These are phyloP conservation scores for Crotalus viridis DNA, from an alignment of 2,113 vertebrate genomes.

Conservation along the genomic window DNA sequence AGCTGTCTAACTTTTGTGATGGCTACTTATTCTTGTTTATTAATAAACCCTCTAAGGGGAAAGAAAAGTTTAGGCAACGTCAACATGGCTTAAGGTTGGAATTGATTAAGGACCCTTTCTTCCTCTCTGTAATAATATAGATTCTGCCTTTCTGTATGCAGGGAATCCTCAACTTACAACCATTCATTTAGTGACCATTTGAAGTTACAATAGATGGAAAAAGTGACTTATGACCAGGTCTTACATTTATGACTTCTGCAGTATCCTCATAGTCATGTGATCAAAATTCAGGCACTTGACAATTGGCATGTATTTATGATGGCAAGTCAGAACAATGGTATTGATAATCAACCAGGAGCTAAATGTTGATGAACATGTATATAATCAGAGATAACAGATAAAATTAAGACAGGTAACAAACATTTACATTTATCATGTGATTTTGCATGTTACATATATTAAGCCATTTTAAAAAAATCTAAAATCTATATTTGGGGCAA, in stretches of 20 bases:
- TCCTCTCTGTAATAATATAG: neutral
- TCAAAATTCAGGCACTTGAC: no score
- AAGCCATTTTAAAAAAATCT: neutral
- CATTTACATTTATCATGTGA: neutral
- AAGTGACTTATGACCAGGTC: no score
- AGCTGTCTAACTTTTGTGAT: neutral
- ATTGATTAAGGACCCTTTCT: neutral
- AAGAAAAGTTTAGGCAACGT: neutral
- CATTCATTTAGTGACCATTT: no score
- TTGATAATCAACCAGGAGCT: neutral
- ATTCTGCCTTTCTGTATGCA: neutral
- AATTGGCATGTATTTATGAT: no score
- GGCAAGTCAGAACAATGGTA: no score
- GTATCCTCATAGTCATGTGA: no score
- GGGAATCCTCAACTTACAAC: no score
- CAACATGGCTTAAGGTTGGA: neutral
- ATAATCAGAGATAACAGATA: neutral
- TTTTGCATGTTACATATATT: neutral
- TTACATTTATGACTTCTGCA: no score
- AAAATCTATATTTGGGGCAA: neutral
- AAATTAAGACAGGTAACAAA: neutral
- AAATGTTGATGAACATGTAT: neutral
- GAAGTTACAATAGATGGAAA: no score
- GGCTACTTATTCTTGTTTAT: neutral
- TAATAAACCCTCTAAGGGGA: neutral